phyloP scores from a whole-genome alignment of 2,797 vertebrate genomes.

The Synaphobranchus kaupii region DNA sequence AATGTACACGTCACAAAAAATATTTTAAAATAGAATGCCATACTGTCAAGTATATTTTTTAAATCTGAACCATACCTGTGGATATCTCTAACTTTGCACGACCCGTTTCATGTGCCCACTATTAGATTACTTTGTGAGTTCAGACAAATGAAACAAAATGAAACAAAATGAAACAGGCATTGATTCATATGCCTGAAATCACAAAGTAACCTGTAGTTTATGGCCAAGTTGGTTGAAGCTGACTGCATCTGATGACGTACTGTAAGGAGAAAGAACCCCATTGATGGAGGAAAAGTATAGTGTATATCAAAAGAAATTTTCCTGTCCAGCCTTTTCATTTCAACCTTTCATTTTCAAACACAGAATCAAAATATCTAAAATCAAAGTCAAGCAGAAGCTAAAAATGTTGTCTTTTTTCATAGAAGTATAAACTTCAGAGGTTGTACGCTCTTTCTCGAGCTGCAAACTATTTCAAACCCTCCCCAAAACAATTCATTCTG shows the following conservation, averaged over 20 bases:
- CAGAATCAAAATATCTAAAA: not conserved
- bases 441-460: not conserved
- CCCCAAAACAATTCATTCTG: not conserved
- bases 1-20: not conserved
- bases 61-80: not conserved
- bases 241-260: not conserved
- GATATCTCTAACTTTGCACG: not conserved
- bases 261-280: not conserved
- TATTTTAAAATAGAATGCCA: not conserved
- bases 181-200: not conserved
- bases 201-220: not conserved
- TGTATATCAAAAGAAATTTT: not conserved
- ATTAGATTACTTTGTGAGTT: not conserved
- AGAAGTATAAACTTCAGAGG: not conserved
- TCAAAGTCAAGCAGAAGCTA: not conserved
- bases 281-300: not conserved
- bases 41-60: not conserved
- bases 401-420: not conserved
- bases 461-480: not conserved
- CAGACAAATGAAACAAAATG: not conserved
- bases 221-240: not conserved
- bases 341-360: not conserved
- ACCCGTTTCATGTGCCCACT: not conserved
- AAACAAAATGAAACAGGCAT: not conserved
- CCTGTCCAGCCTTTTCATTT: not conserved